Percentiles rank a stretch among this genome's conserved stretches.
These are phyloP conservation scores for Tonatia bakeri DNA, from an alignment of 2,113 vertebrate species.

Conservation along the genomic window DNA sequence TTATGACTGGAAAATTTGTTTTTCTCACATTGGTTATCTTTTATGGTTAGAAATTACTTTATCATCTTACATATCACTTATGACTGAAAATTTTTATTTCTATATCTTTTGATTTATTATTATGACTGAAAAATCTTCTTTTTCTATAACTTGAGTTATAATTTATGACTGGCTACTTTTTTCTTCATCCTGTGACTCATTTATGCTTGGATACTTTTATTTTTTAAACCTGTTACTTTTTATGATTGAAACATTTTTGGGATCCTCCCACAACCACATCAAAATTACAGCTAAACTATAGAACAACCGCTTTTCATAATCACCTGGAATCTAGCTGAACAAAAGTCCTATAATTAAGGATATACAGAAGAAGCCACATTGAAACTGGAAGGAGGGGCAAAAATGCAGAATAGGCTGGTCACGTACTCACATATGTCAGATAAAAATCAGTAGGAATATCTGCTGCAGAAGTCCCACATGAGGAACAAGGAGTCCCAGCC, in stretches of 20 bases:
- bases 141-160: background rate
- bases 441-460: too few species aligned
- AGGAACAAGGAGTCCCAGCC: too few species aligned
- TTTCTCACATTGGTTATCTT: background rate
- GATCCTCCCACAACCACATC: background rate
- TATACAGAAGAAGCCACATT: too few species aligned
- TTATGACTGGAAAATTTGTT: background rate
- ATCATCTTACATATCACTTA: background rate
- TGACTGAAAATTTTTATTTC: background rate
- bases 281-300: background rate
- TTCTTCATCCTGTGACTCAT: background rate
- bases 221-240: background rate
- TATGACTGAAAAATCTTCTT: background rate
- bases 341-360: too few species aligned
- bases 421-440: too few species aligned
- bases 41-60: background rate
- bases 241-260: background rate
- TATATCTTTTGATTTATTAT: background rate
- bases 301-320: background rate
- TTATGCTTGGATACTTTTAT: background rate
- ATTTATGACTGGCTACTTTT: background rate
- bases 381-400: too few species aligned
- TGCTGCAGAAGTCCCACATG: too few species aligned
- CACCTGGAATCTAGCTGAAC: background rate
- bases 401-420: too few species aligned